These are phyloP conservation scores for Caranx melampygus DNA, from an alignment of 2,113 vertebrate genomes.

Conservation along the genomic window DNA sequence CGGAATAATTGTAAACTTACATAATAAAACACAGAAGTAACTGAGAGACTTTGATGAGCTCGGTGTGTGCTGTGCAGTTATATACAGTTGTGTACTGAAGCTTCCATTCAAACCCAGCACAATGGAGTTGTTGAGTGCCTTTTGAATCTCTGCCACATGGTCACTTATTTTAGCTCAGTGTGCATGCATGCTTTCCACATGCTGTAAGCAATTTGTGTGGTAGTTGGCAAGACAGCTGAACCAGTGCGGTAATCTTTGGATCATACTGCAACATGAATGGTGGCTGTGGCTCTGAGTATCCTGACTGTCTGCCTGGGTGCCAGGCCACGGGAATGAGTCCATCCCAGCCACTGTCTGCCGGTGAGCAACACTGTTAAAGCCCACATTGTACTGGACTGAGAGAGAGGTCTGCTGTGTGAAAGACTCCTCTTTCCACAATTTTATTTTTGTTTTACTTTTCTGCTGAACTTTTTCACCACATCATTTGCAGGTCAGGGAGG, in stretches of 20 bases:
- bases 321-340: conserved; percentile 64
- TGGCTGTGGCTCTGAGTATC: conserved; percentile 67
- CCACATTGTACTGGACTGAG: conserved; percentile 28
- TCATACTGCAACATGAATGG: conserved; percentile 73
- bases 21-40: conserved; percentile 6
- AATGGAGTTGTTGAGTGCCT: conserved; percentile 73
- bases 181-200: conserved; percentile 83
- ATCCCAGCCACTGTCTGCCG: conserved; percentile 57
- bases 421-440: background rate
- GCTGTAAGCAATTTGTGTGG: conserved; percentile 81
- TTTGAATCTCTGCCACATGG: conserved; percentile 64
- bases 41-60: conserved; percentile 6
- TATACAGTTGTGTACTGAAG: background rate
- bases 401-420: background rate
- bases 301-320: conserved; percentile 64
- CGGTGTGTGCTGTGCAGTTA: background rate
- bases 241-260: conserved; percentile 81
- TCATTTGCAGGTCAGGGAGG: background rate
- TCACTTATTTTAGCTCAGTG: conserved; percentile 63
- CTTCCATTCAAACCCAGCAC: conserved; percentile 57
- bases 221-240: conserved; percentile 71
- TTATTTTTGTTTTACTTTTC: background rate
- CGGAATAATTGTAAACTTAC: conserved; percentile 11
- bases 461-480: background rate
- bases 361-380: conserved; percentile 59